Percentiles rank a stretch among this genome's conserved stretches.
Evolutionary conservation across 1,140 invertebrate species (phyloP).

Genomic region (Penaeus chinensis): DNA sequence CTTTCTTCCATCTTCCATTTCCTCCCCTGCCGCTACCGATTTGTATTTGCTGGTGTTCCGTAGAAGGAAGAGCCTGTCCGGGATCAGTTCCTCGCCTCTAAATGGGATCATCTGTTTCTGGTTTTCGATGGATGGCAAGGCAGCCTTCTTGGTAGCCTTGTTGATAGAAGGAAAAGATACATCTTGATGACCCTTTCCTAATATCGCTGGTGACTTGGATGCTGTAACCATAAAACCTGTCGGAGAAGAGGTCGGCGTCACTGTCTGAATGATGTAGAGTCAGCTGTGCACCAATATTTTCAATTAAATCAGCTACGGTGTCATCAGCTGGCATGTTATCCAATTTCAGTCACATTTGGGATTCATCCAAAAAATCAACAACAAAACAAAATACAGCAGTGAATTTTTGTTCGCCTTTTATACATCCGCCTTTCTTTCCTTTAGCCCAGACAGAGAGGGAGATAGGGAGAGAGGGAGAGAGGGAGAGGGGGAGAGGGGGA

Average conservation of each 20-base stretch:
- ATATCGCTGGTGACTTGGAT: neutral
- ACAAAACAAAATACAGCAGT: too few relatives aligned
- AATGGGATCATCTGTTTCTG: neutral
- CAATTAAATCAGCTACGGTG: neutral
- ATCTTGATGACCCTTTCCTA: too few relatives aligned
- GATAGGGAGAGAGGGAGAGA: too few relatives aligned
- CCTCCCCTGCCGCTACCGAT: neutral
- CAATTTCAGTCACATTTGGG: too few relatives aligned
- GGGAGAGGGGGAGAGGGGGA: too few relatives aligned
- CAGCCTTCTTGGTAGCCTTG: neutral
- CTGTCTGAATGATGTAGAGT: neutral
- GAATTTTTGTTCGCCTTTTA: too few relatives aligned
- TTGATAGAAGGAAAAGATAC: too few relatives aligned
- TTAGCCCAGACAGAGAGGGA: too few relatives aligned
- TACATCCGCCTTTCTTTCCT: too few relatives aligned
- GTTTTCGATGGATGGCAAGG: neutral
- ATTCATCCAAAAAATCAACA: too few relatives aligned
- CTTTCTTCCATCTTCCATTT: too few relatives aligned
- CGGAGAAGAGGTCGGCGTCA: constrained; percentile 3
- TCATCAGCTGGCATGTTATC: neutral
- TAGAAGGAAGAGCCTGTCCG: neutral
- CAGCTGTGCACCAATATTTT: neutral
- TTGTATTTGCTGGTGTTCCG: neutral
- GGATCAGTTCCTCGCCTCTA: neutral
- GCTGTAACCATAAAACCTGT: neutral